phyloP scores from a whole-genome alignment of 2,888 invertebrate species.

The Agrilus cyanescens region DNA sequence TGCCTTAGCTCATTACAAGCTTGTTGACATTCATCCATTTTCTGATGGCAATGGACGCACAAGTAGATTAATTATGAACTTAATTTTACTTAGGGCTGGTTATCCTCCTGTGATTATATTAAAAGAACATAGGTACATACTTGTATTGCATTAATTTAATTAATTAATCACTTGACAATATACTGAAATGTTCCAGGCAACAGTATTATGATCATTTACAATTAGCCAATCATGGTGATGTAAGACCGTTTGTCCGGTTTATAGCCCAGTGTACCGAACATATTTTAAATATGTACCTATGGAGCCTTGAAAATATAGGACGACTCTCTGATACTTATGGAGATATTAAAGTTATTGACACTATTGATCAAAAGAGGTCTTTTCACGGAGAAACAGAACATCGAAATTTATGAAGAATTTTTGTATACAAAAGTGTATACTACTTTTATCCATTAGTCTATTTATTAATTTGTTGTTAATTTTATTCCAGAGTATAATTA shows the following conservation, averaged over 20 bases:
- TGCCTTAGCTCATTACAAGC: conserved; percentile 90
- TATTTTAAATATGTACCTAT: conserved; percentile 75
- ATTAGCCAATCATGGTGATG: conserved; percentile 87
- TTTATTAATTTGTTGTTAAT: no score
- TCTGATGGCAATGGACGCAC: conserved; percentile 95
- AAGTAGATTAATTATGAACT: conserved; percentile 89
- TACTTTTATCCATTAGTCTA: no score
- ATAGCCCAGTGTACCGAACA: conserved; percentile 87
- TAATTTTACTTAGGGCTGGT: conserved; percentile 88
- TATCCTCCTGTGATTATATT: conserved; percentile 92
- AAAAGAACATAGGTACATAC: conserved; percentile 57
- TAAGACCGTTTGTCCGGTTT: conserved; percentile 90
- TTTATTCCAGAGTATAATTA: no score
- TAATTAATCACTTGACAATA: no score
- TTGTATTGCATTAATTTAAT: neutral
- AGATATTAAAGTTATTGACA: no score
- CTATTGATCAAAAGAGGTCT: no score
- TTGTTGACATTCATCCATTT: conserved; percentile 96
- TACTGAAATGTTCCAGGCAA: conserved; percentile 35
- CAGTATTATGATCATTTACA: conserved; percentile 82
- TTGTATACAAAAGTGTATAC: no score
- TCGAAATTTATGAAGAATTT: no score
- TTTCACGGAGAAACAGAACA: no score
- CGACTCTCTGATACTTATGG: no score
- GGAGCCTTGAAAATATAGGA: conserved; percentile 58